A percentile compares a stretch with the other conserved stretches of the same genome.
Evolutionary conservation across 2,113 vertebrate genomes (phyloP).

Genomic region (Atractosteus spatula): DNA sequence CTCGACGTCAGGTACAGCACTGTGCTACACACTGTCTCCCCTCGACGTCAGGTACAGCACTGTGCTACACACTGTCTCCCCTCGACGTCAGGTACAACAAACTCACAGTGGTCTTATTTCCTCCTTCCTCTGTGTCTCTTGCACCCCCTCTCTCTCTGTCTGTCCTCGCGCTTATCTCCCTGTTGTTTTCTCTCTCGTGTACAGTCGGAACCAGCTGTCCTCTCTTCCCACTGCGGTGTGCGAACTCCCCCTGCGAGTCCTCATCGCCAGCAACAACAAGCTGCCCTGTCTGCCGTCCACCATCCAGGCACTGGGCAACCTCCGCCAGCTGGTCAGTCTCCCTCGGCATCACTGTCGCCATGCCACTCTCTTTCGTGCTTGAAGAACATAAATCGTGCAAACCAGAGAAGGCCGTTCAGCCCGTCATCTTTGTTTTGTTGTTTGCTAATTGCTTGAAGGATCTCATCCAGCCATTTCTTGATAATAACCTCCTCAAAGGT

Average conservation of each 20-base stretch:
- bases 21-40: background rate
- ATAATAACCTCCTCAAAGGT: too few species aligned
- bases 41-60: slow-evolving; percentile 55
- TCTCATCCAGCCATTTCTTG: too few species aligned
- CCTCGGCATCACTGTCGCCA: too few species aligned
- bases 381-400: too few species aligned
- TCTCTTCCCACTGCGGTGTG: slow-evolving; percentile 78
- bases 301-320: slow-evolving; percentile 69
- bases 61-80: background rate
- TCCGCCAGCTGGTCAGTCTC: slow-evolving; percentile 81
- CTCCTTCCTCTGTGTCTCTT: background rate
- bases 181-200: slow-evolving; percentile 15
- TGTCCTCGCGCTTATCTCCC: background rate
- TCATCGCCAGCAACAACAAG: slow-evolving; percentile 90
- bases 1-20: slow-evolving; percentile 56
- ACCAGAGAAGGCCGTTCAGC: too few species aligned
- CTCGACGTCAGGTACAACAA: background rate
- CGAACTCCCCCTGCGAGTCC: slow-evolving; percentile 82
- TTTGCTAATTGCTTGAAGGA: too few species aligned
- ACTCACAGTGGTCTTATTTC: background rate
- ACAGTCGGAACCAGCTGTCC: slow-evolving; percentile 85
- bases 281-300: slow-evolving; percentile 71
- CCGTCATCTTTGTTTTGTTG: too few species aligned
- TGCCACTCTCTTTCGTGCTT: slow-evolving; percentile 8
- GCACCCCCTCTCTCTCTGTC: background rate